These are phyloP conservation scores for Ptychobarbus kaznakovi DNA, from an alignment of 2,797 vertebrate genomes.

Conservation along the genomic window DNA sequence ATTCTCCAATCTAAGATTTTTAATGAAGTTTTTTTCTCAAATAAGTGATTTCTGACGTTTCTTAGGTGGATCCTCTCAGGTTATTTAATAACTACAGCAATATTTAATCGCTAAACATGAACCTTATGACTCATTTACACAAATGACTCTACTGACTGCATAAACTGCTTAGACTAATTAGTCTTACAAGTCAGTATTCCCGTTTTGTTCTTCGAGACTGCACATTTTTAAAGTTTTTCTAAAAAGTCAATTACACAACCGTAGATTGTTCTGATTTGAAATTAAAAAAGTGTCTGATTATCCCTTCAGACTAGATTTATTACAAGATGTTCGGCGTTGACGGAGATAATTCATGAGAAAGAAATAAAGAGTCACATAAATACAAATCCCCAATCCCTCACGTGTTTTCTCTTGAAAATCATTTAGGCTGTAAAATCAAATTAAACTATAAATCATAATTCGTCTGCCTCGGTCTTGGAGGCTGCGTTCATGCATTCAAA, in stretches of 20 bases:
- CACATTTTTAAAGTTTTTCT: not conserved
- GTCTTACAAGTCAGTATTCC: not conserved
- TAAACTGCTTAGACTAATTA: not conserved
- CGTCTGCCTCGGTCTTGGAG: too few relatives aligned
- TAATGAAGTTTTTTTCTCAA: not conserved
- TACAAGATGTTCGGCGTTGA: too few relatives aligned
- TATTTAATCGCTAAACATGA: not conserved
- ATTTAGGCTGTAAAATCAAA: not conserved
- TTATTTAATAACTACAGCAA: not conserved
- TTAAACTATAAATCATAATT: not conserved
- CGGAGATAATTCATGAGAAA: too few relatives aligned
- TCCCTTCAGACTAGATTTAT: not conserved
- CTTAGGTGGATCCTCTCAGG: not conserved
- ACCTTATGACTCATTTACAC: not conserved
- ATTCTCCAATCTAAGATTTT: not conserved
- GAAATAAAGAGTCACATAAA: too few relatives aligned
- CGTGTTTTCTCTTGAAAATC: too few relatives aligned
- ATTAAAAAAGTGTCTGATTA: not conserved
- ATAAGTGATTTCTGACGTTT: not conserved
- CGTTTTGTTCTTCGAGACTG: not conserved
- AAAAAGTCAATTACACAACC: not conserved
- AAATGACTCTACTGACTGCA: not conserved
- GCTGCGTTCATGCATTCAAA: too few relatives aligned
- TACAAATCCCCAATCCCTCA: too few relatives aligned
- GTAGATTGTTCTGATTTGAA: not conserved